Base-by-base conservation (phyloP, 2,113 vertebrate genomes). In the Pedionomus torquatus region DNA sequence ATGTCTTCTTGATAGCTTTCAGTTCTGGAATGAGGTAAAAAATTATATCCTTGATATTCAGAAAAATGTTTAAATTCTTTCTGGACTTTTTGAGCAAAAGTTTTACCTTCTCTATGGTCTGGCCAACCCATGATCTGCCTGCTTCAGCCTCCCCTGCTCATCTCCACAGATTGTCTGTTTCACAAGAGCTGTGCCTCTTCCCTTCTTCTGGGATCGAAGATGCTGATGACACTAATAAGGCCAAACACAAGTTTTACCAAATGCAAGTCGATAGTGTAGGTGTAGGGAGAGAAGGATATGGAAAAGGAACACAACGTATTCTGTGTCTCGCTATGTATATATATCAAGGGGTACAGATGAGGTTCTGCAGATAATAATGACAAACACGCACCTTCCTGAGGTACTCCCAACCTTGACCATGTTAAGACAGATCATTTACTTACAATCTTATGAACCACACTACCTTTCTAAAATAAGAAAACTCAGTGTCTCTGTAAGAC, bases 281-380 rank as follows among this genome's bases (percentile, higher is more conserved):
- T 0, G 0, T 1, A 51, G 31, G 8, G 17, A 33, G 16, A 43
- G 49, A 68, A 26, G 7, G 23, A 74, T n/a, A 13, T 1, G 4
- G 23, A 13, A 28, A 65, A 74, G 19, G 31, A 87, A 51, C 6
- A 26, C 0, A 0, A 46, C 0, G 1, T 26, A 19, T 18, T 64
- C 15, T 63, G 25, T 57, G 24, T 35, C n/a, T 82, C 4, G 2
- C 15, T 68, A 35, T 30, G 26, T 31, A 25, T 49, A 9, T 43
- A 31, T 7, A 17, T 15, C 15, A 51, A 31, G 21, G 11, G 39
- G 9, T 68, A 35, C 20, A 75, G 31, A 49, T 28, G 24, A 83
- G 51, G 31, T 90, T 28, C 8, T 2, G 5, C 49, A 70, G 11
- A 19, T 41, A 55, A 28, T 8, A 17, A 51, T 12, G 15, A 21